These are phyloP conservation scores for Seriola dumerili DNA, from an alignment of 2,113 vertebrate species.

Conservation along the genomic window DNA sequence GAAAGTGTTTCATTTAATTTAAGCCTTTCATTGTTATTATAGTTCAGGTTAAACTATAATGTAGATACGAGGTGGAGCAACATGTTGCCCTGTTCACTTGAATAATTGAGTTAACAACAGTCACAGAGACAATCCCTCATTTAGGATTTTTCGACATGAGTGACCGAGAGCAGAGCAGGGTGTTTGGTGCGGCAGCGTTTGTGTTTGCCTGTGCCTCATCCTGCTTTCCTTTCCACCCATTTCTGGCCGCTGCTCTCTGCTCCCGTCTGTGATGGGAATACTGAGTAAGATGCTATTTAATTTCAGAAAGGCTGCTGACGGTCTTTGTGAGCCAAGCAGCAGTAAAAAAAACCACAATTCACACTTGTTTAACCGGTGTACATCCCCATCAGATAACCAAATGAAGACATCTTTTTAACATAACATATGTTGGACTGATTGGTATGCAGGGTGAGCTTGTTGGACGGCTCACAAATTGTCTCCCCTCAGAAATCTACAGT, in stretches of 20 bases:
- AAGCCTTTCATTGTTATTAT: conserved; percentile 29
- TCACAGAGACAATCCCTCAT: conserved; percentile 32
- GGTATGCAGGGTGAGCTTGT: conserved; percentile 74
- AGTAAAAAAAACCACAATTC: conserved; percentile 52
- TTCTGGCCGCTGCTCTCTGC: conserved; percentile 82
- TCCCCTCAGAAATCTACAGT: conserved; percentile 73
- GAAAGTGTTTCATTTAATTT: conserved; percentile 7
- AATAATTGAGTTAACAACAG: conserved; percentile 31
- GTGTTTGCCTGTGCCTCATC: conserved; percentile 71
- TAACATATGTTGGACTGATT: conserved; percentile 73
- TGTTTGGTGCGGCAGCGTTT: conserved; percentile 59
- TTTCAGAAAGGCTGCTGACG: conserved; percentile 84
- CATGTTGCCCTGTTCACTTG: conserved; percentile 51
- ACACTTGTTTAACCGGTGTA: conserved; percentile 66
- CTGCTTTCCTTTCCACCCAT: conserved; percentile 80
- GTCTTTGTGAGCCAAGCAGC: conserved; percentile 78
- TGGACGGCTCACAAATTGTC: conserved; percentile 69
- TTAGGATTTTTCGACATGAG: conserved; percentile 32
- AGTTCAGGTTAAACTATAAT: conserved; percentile 23
- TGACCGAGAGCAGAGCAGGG: conserved; percentile 28
- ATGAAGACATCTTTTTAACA: conserved; percentile 70
- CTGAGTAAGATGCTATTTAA: conserved; percentile 87
- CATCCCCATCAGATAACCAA: conserved; percentile 51
- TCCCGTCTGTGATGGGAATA: conserved; percentile 87
- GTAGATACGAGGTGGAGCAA: conserved; percentile 48